Evolutionary conservation across 2,888 invertebrate genomes (phyloP).

Genomic region (Himalopsyche japonica): DNA sequence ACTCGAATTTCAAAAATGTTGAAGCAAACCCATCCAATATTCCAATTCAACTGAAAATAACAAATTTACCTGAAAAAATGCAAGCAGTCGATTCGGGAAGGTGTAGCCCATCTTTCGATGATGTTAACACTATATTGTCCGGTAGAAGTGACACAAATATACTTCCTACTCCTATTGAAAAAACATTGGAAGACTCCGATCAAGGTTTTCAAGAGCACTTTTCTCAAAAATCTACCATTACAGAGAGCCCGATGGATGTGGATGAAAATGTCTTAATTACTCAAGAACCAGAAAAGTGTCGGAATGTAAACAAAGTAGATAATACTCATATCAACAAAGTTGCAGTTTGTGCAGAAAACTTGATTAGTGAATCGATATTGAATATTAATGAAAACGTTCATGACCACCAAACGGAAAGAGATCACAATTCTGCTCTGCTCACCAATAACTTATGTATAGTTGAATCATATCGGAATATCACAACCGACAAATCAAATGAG

Average conservation of each 20-base stretch:
- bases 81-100: background rate
- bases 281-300: background rate
- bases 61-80: background rate
- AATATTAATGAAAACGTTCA: background rate
- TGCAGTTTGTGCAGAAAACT: background rate
- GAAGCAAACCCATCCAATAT: background rate
- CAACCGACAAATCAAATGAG: slow-evolving; percentile 34
- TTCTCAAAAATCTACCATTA: background rate
- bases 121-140: background rate
- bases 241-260: background rate
- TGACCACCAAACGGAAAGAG: background rate
- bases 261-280: background rate
- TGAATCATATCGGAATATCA: slow-evolving; percentile 1
- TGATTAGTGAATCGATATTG: background rate
- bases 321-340: background rate
- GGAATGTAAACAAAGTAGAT: background rate
- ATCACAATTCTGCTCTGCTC: background rate
- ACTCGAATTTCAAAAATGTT: slow-evolving; percentile 12
- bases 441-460: slow-evolving; percentile 8
- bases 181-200: background rate
- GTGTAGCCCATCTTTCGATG: background rate
- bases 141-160: background rate
- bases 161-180: background rate
- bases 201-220: slow-evolving; percentile 5
- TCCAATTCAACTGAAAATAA: background rate